Conservation (phyloP, 2,113 vertebrate genomes). For the Tenebrosternarchus preto region DNA sequence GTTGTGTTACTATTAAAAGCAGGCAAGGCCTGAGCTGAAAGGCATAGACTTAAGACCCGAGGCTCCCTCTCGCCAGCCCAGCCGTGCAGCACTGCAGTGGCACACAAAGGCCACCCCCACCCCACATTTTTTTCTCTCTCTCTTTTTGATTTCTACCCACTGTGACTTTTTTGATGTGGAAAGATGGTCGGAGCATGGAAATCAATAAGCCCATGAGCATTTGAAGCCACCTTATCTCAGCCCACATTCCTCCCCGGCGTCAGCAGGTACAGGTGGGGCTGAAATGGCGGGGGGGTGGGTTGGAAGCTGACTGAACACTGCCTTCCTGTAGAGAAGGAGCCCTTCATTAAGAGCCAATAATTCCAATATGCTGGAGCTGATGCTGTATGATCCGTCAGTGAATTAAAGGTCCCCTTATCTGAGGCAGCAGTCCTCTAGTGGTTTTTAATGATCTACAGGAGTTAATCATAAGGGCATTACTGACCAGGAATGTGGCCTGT, state of each 20-base stretch:
- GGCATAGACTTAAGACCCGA: background rate
- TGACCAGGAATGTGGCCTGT: background rate
- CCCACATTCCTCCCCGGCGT: conserved; percentile 64
- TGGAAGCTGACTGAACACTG: conserved; percentile 47
- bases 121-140: conserved; percentile 5
- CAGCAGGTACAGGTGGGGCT: conserved; percentile 51
- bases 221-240: conserved; percentile 69
- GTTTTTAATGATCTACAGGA: conserved; percentile 1
- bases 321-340: conserved; percentile 40
- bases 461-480: background rate
- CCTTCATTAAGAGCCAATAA: background rate
- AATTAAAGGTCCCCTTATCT: background rate
- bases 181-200: conserved; percentile 38
- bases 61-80: conserved; percentile 12
- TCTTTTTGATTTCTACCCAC: conserved; percentile 27
- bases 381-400: background rate
- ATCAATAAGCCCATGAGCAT: conserved; percentile 52
- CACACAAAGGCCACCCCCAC: conserved; percentile 18
- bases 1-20: conserved; percentile 35
- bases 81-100: conserved; percentile 4
- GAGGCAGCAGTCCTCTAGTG: background rate
- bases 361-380: background rate
- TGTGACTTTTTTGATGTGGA: conserved; percentile 43
- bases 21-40: conserved; percentile 29
- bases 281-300: conserved; percentile 37